Conservation (phyloP, 30 jellyfish, hydroid and myxozoan species). For the Chrysaora quinquecirrha region DNA sequence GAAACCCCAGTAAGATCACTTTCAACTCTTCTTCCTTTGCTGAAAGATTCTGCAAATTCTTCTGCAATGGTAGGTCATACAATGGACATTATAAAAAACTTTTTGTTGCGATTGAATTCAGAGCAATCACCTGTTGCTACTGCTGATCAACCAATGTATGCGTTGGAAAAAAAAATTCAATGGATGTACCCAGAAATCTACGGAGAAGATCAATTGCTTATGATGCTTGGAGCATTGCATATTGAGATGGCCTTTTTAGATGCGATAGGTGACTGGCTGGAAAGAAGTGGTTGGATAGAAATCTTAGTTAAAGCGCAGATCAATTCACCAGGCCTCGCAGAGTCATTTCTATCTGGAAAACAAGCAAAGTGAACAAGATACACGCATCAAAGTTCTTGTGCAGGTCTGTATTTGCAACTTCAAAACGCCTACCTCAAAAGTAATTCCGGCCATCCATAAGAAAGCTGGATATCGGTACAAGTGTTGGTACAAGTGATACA, state of each 20-base stretch:
- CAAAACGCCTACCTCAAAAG: too few relatives aligned
- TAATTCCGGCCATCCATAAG: too few relatives aligned
- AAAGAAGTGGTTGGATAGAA: conserved; percentile 3
- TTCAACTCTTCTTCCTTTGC: conserved; percentile 25
- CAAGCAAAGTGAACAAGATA: too few relatives aligned
- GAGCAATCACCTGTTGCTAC: conserved; percentile 3
- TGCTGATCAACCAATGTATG: conserved; percentile 28
- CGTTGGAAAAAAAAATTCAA: conserved; percentile 4
- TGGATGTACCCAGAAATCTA: not conserved
- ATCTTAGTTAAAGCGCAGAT: not conserved
- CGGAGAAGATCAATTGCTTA: not conserved
- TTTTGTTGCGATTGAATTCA: conserved; percentile 4
- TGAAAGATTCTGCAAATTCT: conserved; percentile 8
- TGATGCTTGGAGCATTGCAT: not conserved
- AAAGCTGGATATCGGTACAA: too few relatives aligned
- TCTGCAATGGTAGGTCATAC: conserved; percentile 35
- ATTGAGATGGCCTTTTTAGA: not conserved
- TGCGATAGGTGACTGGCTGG: too few relatives aligned
- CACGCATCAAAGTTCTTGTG: not conserved
- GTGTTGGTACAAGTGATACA: too few relatives aligned
- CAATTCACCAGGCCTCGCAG: conserved; percentile 3
- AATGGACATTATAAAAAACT: conserved; percentile 5
- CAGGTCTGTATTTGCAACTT: too few relatives aligned
- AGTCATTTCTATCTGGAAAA: not conserved
- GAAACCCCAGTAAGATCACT: not conserved